A percentile compares a stretch with the other conserved stretches of the same genome.
phyloP scores from a whole-genome alignment of 2,113 vertebrate species.

The Podilymbus podiceps region DNA sequence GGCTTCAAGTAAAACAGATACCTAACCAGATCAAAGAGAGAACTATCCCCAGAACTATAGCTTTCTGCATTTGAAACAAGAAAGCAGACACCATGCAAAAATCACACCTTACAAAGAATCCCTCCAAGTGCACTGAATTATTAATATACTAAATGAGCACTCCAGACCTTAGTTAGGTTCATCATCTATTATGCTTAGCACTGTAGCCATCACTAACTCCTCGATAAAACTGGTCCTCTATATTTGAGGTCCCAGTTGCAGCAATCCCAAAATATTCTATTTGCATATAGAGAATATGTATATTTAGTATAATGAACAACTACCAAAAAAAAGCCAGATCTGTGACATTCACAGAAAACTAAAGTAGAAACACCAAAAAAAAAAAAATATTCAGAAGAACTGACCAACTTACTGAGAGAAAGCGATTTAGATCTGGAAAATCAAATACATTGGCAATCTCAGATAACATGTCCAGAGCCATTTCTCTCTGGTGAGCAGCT shows the following conservation, averaged over 20 bases:
- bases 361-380: not conserved
- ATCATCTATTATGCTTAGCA: not conserved
- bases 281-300: too few relatives aligned
- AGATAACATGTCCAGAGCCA: conserved; percentile 89
- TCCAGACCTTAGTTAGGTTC: not conserved
- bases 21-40: not conserved
- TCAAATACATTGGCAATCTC: conserved; percentile 97
- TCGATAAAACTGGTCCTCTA: not conserved
- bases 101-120: not conserved
- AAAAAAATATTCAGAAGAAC: not conserved
- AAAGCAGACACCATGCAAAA: not conserved
- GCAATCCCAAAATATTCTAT: not conserved
- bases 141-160: not conserved
- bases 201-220: not conserved
- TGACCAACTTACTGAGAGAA: conserved; percentile 85
- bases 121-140: not conserved
- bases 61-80: not conserved
- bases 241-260: not conserved
- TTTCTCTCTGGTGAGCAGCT: conserved; percentile 87
- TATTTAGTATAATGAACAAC: not conserved
- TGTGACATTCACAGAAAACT: not conserved
- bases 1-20: not conserved
- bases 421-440: conserved; percentile 95
- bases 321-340: not conserved
- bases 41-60: not conserved